Percentiles rank a stretch among this genome's conserved stretches.
Conservation (phyloP, 2,113 vertebrate genomes). For the Tachysurus fulvidraco region DNA sequence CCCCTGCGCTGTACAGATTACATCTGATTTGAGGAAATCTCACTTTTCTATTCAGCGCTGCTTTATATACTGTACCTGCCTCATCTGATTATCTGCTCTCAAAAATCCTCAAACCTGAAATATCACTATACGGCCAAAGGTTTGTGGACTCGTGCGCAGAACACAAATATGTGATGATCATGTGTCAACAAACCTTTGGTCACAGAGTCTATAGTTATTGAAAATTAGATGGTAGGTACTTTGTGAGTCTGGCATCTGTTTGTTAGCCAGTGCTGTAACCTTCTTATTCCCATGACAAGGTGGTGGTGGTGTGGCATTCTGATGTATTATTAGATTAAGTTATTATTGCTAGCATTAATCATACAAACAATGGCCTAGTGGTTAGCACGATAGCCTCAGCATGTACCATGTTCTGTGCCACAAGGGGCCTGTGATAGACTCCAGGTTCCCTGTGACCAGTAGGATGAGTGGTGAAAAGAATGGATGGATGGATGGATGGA, state of each 20-base stretch:
- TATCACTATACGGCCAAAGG: neutral
- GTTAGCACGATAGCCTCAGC: no score
- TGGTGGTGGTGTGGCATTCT: neutral
- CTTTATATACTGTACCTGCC: neutral
- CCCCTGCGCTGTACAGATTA: constrained; percentile 41
- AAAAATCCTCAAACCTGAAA: neutral
- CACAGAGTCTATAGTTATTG: neutral
- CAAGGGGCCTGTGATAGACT: no score
- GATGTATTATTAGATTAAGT: neutral
- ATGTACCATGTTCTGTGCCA: no score
- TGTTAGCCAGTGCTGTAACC: neutral
- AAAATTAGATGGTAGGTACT: neutral
- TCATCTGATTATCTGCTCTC: neutral
- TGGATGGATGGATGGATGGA: no score
- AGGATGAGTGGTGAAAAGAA: no score
- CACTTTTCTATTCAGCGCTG: constrained; percentile 9
- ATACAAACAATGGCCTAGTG: no score
- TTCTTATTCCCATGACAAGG: neutral
- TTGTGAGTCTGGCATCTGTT: neutral
- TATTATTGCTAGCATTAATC: neutral
- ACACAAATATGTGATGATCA: neutral
- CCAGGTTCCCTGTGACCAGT: no score
- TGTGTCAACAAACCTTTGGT: neutral
- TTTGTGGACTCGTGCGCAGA: neutral
- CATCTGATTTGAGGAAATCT: constrained; percentile 34